A percentile compares a stretch with the other conserved stretches of the same genome.
Conservation (phyloP, 2,797 vertebrate species). For the Gymnoscopelus braueri region DNA sequence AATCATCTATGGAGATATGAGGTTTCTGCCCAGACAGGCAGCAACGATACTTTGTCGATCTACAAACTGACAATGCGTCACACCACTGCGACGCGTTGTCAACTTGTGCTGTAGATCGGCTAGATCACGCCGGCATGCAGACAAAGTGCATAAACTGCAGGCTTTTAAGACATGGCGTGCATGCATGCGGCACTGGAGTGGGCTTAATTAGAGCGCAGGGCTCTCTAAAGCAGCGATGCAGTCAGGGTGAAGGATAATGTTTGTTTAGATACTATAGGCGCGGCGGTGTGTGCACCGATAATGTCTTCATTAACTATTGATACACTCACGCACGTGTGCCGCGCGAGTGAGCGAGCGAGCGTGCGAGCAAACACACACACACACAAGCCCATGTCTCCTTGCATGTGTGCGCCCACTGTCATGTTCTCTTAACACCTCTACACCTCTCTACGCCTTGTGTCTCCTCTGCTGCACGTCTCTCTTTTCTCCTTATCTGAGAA, state of each 20-base stretch:
- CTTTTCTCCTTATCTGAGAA: no score
- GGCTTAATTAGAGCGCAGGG: constrained; percentile 73
- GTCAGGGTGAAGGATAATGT: constrained; percentile 68
- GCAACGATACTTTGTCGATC: no score
- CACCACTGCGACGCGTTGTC: no score
- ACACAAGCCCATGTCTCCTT: no score
- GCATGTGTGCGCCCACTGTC: no score
- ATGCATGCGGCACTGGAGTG: constrained; percentile 43
- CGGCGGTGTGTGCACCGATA: constrained; percentile 60
- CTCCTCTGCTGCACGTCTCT: constrained; percentile 5
- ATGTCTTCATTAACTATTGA: constrained; percentile 78
- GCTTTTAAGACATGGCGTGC: no score
- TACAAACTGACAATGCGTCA: no score
- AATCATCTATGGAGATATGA: no score
- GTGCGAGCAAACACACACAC: constrained; percentile 41
- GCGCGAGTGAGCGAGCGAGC: neutral
- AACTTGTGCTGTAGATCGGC: no score
- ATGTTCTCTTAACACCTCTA: constrained; percentile 4
- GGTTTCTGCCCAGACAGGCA: no score
- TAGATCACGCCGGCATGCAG: no score
- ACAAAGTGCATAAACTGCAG: no score
- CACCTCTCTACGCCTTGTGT: constrained; percentile 27
- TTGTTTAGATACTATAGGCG: constrained; percentile 68
- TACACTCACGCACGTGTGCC: constrained; percentile 37
- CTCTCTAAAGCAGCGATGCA: constrained; percentile 69